These are phyloP conservation scores for Ctenicera cuprea DNA, from an alignment of 2,888 invertebrate genomes.

Conservation along the genomic window DNA sequence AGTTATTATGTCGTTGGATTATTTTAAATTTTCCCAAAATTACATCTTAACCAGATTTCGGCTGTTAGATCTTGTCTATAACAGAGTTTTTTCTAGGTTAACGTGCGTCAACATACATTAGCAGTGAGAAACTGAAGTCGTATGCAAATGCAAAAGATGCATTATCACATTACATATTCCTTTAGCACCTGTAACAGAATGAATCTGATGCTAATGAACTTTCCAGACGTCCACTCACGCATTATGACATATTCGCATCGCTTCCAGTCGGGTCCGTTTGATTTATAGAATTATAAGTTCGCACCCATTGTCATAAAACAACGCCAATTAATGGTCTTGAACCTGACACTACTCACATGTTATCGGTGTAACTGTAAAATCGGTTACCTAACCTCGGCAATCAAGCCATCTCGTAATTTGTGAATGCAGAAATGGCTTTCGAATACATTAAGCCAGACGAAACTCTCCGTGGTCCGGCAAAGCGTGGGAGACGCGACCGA, in stretches of 20 bases:
- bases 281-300: conserved; percentile 47
- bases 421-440: conserved; percentile 57
- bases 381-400: conserved; percentile 68
- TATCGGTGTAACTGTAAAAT: conserved; percentile 65
- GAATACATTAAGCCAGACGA: conserved; percentile 57
- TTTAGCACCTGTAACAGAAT: conserved; percentile 53
- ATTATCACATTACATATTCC: background rate
- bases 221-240: conserved; percentile 53
- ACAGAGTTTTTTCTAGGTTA: conserved; percentile 4
- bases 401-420: conserved; percentile 61
- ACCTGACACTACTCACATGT: conserved; percentile 39
- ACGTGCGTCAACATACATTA: background rate
- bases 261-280: conserved; percentile 32
- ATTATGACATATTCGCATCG: conserved; percentile 48
- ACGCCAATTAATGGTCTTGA: conserved; percentile 44
- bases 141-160: background rate
- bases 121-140: background rate
- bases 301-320: conserved; percentile 48
- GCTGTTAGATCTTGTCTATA: background rate
- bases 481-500: conserved; percentile 64
- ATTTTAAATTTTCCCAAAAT: conserved; percentile 11
- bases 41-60: background rate
- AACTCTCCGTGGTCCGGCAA: conserved; percentile 50
- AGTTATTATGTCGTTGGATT: conserved; percentile 11
- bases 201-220: conserved; percentile 63